phyloP scores from a whole-genome alignment of 2,888 invertebrate species.

The Lithophane leautieri region DNA sequence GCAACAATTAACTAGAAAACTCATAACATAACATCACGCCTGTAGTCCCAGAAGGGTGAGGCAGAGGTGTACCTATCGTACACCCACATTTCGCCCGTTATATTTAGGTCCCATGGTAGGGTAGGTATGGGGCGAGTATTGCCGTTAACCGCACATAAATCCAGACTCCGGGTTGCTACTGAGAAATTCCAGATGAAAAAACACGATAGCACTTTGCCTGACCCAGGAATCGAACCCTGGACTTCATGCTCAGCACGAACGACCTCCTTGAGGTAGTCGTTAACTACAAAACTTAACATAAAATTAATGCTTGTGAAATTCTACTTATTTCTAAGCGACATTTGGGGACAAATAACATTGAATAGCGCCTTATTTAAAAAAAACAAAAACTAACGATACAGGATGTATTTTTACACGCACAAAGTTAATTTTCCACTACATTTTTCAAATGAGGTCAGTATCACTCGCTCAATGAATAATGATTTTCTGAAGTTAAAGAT shows the following conservation, averaged over 20 bases:
- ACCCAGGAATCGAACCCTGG: not conserved
- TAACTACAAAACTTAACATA: constrained; percentile 6
- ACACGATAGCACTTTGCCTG: not conserved
- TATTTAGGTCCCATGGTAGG: not conserved
- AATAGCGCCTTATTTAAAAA: not conserved
- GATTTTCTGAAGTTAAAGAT: not conserved
- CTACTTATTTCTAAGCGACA: constrained; percentile 20
- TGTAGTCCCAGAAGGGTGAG: not conserved
- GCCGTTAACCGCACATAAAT: not conserved
- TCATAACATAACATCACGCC: not conserved
- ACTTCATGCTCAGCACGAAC: no score
- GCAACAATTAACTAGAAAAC: constrained; percentile 29
- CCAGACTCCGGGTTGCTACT: no score
- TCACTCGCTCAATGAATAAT: not conserved
- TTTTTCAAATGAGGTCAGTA: not conserved
- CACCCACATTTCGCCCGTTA: not conserved
- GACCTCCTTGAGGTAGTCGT: no score
- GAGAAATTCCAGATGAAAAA: not conserved
- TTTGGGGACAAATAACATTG: constrained; percentile 23
- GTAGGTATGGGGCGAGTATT: no score
- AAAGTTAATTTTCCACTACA: not conserved
- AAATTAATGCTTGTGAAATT: constrained; percentile 29
- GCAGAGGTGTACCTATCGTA: not conserved
- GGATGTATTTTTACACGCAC: not conserved
- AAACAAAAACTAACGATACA: not conserved